Evolutionary conservation across 2,797 vertebrate genomes (phyloP).

Genomic region (Melanogrammus aeglefinus): DNA sequence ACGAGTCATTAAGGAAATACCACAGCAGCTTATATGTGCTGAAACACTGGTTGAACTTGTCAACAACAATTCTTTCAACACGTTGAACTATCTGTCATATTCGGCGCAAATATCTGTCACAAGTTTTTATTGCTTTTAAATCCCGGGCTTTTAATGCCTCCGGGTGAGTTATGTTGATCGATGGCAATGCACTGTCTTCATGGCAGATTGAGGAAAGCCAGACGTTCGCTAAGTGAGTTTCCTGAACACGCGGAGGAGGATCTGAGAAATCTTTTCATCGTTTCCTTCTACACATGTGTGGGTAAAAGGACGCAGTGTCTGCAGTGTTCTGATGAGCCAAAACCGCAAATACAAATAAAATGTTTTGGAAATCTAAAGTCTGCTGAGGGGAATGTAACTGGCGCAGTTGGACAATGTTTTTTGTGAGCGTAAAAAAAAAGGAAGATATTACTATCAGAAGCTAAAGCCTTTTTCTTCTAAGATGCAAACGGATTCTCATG

Average conservation of each 20-base stretch:
- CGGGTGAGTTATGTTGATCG: conserved; percentile 12
- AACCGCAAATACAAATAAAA: conserved; percentile 4
- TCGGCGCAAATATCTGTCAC: conserved; percentile 33
- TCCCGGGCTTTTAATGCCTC: background rate
- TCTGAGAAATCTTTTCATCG: background rate
- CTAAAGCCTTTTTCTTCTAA: conserved; percentile 10
- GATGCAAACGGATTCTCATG: conserved; percentile 3
- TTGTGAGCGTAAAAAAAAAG: background rate
- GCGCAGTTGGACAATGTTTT: background rate
- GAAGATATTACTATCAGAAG: background rate
- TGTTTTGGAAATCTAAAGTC: background rate
- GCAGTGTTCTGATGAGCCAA: conserved; percentile 6
- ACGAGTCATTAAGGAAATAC: conserved; percentile 30
- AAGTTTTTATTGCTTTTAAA: conserved; percentile 21
- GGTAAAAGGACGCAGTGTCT: background rate
- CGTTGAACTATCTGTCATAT: conserved; percentile 27
- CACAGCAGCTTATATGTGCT: conserved; percentile 22
- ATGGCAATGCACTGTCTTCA: conserved; percentile 15
- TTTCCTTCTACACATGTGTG: background rate
- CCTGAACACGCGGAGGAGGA: background rate
- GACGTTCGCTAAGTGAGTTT: background rate
- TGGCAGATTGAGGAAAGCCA: background rate
- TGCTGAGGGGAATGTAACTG: background rate
- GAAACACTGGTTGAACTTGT: conserved; percentile 39
- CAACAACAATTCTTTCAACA: conserved; percentile 8